Conservation (phyloP, 2,797 vertebrate genomes). For the Danionella dracula region DNA sequence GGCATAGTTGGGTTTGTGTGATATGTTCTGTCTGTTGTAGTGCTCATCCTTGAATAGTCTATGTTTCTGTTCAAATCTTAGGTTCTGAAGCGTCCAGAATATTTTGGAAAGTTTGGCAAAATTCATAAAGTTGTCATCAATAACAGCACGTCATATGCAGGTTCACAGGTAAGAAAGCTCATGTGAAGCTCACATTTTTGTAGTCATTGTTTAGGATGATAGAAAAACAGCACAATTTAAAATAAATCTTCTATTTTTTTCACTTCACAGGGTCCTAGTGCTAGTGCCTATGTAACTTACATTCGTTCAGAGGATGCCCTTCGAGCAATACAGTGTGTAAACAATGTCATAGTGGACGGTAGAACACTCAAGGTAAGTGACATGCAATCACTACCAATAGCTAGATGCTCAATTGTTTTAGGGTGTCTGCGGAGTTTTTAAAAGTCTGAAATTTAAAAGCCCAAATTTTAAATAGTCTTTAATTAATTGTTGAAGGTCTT, state of each 20-base stretch:
- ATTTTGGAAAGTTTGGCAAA: slow-evolving; percentile 99
- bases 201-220: neutral
- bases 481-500: no score
- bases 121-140: slow-evolving; percentile 99
- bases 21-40: neutral
- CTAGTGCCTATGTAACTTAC: slow-evolving; percentile 97
- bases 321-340: slow-evolving; percentile 98
- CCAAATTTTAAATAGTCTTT: no score
- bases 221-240: neutral
- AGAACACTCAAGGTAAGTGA: slow-evolving; percentile 92
- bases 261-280: slow-evolving; percentile 86
- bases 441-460: no score
- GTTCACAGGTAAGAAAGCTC: slow-evolving; percentile 86
- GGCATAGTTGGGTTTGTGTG: neutral
- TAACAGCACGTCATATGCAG: slow-evolving; percentile 98
- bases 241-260: neutral
- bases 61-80: slow-evolving; percentile 49
- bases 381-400: no score
- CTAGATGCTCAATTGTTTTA: no score
- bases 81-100: slow-evolving; percentile 98
- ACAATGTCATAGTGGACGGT: slow-evolving; percentile 97
- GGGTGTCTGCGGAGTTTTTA: no score
- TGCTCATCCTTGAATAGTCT: no score
- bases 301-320: slow-evolving; percentile 98
- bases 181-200: neutral